Base-by-base conservation (phyloP, 2,113 vertebrate genomes). In the Panurus biarmicus region DNA sequence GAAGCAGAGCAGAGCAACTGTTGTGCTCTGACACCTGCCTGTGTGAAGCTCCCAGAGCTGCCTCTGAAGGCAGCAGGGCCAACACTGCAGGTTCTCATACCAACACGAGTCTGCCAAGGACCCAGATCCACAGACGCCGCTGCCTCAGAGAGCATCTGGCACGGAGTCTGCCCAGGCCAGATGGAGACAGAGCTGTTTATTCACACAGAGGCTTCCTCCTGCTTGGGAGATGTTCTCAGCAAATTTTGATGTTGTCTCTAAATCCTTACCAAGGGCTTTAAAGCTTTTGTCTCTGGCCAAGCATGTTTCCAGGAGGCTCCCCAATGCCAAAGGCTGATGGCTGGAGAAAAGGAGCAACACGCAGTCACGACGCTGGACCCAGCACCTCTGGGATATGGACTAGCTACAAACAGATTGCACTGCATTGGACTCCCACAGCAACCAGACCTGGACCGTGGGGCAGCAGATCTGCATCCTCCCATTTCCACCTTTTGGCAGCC, bases 71-170 rank as follows among this genome's bases (percentile, higher is more conserved):
- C 4, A 0, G 79, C 47, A 14, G 81, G 11, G 51, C 70, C 72
- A 35, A 19, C 1, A 5, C 87, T 13, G 81, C 12, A 65, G 56
- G 89, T 45, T 73, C 77, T 92, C 60, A 4, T 4, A 35, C 71
- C 40, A 24, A 58, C 76, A 36, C 0, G 4, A 54, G 84, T 6
- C 61, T 95, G 92, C 93, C 92, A 71, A 75, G 82, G 78, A 82
- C 54, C 75, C 74, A 45, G 53, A 90, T 14, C 77, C 0, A 2
- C 87, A 95, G 84, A 62, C 44, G 3, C 84, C 10, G 45, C 89
- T 80, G 93, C 94, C 60, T 80, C 35, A 10, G 11, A 35, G 65
- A 96, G 92, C 95, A 95, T 82, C 95, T 95, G 93, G 90, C 1
- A 1, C 31, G 0, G 62, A 90, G 90, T 94, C 90, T 90, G 88